A percentile compares a stretch with the other conserved stretches of the same genome.
These are phyloP conservation scores for Falco naumanni DNA, from an alignment of 2,797 vertebrate species.

Conservation along the genomic window DNA sequence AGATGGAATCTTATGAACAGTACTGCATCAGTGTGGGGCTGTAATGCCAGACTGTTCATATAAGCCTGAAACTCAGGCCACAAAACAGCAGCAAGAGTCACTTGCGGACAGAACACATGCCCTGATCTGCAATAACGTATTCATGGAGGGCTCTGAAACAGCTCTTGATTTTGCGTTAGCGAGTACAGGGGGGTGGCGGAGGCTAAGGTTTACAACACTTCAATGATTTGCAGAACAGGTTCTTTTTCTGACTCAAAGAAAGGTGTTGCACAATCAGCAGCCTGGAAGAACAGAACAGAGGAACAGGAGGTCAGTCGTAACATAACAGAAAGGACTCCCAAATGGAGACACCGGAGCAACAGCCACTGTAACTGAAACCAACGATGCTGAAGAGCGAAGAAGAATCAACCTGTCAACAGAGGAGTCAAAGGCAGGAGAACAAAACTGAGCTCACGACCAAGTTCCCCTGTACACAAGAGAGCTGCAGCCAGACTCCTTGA, in stretches of 20 bases:
- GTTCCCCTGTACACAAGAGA: fast-evolving
- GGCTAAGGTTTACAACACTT: neutral
- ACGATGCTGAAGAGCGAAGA: neutral
- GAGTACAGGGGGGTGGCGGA: neutral
- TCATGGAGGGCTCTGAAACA: neutral
- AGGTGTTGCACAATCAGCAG: neutral
- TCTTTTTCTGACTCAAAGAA: neutral
- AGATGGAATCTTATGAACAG: neutral
- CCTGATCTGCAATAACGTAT: neutral
- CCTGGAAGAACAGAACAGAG: neutral
- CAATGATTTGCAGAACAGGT: neutral
- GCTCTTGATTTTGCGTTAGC: neutral
- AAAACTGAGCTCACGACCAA: neutral
- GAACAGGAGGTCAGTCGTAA: neutral
- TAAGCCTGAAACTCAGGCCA: neutral
- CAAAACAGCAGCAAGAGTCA: neutral
- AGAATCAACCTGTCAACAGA: neutral
- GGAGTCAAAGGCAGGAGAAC: neutral
- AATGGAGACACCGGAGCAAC: neutral
- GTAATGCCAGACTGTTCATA: neutral
- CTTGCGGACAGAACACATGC: neutral
- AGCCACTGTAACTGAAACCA: neutral
- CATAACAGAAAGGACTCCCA: neutral
- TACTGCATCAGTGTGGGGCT: neutral
- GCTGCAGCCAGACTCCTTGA: neutral